phyloP scores from a whole-genome alignment of 2,888 invertebrate genomes.

The Lithosia quadra region DNA sequence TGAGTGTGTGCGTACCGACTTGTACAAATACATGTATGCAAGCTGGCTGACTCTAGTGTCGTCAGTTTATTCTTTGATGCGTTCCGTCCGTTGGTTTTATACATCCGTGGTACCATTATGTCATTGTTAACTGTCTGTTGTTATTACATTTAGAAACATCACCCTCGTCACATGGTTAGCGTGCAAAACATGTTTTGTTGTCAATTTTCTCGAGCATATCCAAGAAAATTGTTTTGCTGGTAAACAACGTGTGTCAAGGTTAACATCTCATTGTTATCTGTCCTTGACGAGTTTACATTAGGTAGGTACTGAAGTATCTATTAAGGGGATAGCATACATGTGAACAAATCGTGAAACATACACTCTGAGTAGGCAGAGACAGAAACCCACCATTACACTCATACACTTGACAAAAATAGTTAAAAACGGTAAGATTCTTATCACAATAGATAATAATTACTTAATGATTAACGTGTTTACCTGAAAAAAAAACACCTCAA shows the following conservation, averaged over 20 bases:
- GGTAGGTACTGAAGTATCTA: too few relatives aligned
- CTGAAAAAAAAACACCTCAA: not conserved
- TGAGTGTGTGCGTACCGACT: too few relatives aligned
- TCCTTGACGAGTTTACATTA: not conserved
- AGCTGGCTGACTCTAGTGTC: too few relatives aligned
- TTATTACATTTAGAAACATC: not conserved
- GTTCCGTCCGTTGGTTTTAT: too few relatives aligned
- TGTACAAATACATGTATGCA: too few relatives aligned
- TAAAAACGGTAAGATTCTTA: not conserved
- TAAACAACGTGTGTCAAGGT: not conserved
- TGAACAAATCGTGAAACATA: too few relatives aligned
- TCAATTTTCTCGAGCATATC: not conserved
- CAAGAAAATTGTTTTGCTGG: not conserved
- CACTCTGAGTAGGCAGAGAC: too few relatives aligned
- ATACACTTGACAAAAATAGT: not conserved
- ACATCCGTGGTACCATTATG: too few relatives aligned
- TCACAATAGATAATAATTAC: not conserved
- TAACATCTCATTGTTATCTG: not conserved
- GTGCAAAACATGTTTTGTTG: not conserved
- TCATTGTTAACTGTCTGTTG: not conserved
- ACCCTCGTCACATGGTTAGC: not conserved
- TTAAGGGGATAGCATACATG: not conserved
- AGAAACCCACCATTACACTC: not conserved
- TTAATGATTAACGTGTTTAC: not conserved
- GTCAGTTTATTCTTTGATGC: too few relatives aligned